Base-by-base conservation (phyloP, 2,888 invertebrate genomes). In the Tetheella fluctuosa region DNA sequence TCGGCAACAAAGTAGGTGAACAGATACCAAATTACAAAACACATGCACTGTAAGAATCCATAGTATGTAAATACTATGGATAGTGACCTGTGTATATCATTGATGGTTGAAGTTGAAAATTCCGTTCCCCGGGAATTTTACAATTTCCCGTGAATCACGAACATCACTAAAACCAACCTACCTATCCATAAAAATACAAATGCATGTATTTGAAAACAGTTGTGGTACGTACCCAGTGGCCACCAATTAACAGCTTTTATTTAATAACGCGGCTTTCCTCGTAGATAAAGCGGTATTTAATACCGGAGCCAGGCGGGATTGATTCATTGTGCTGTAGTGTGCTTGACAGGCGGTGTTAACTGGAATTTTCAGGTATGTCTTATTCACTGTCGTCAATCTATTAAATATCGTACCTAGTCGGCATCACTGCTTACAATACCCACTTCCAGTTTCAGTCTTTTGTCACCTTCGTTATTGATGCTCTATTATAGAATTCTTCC, bases 181-280 rank as follows among this genome's bases (percentile, higher is more conserved):
- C 53, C 25, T 53, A 34, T 48, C 42, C 52, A 39, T 53, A 53
- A 54, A 57, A 37, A 55, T 56, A 30, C 53, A 58, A 28, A 30
- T 37, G 59, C 52, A n/a, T 23, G 61, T 39, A 64, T 57, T 59
- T 66, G 61, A 65, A 74, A 58, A 65, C 65, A 62, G 60, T 56
- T 62, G 68, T 63, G 59, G 57, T 59, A 52, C 58, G 53, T 1
- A 3, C 54, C 20, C 53, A 59, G 59, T 61, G 62, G 60, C 68
- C 48, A 65, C 80, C 84, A 89, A 90, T 90, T 90, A 86, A 81
- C 61, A 64, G 68, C 64, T 69, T 73, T 70, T 69, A 79, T 73
- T 82, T 81, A 81, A 78, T 68, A 48, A 68, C 74, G 81, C 64
- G 89, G 87, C 89, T 91, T 91, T 91, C 91, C 91, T 89, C 78